Evolutionary conservation across 2,888 invertebrate species (phyloP).

Genomic region (Chirona hameri): DNA sequence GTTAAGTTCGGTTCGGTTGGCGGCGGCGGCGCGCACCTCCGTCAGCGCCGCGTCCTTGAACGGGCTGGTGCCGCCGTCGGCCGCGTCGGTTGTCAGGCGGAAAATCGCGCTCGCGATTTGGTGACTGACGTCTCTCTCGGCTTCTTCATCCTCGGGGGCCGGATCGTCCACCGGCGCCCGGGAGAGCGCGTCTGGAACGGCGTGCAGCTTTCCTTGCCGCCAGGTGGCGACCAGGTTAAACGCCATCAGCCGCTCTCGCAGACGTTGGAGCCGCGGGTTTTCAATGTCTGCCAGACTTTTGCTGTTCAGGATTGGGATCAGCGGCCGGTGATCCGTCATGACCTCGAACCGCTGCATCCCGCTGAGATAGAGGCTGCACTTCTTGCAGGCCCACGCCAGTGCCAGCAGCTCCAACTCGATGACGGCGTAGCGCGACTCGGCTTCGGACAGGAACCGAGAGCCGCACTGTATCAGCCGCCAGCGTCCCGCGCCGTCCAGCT

Average conservation of each 20-base stretch:
- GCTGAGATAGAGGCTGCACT: conserved; percentile 27
- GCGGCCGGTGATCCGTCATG: no score
- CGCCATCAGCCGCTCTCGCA: background rate
- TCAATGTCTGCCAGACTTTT: no score
- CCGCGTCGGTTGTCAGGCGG: background rate
- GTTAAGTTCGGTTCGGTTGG: background rate
- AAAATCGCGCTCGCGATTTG: background rate
- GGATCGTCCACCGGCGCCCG: conserved; percentile 9
- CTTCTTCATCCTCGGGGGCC: background rate
- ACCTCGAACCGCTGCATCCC: no score
- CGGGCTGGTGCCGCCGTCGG: background rate
- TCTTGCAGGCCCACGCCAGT: conserved; percentile 32
- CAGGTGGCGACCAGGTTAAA: conserved; percentile 29
- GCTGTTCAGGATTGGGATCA: no score
- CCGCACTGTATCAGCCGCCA: conserved; percentile 36
- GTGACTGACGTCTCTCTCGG: background rate
- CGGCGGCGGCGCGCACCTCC: conserved; percentile 25
- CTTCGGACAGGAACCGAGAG: conserved; percentile 31
- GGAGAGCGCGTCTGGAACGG: conserved; percentile 33
- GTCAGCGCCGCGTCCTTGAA: conserved; percentile 3
- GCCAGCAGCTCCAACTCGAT: conserved; percentile 31
- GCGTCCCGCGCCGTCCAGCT: background rate
- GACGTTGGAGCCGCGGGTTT: no score
- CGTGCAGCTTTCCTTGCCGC: conserved; percentile 32
- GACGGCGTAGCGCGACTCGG: conserved; percentile 32